Conservation (phyloP, 2,888 invertebrate genomes). For the Rotaria macrura region DNA sequence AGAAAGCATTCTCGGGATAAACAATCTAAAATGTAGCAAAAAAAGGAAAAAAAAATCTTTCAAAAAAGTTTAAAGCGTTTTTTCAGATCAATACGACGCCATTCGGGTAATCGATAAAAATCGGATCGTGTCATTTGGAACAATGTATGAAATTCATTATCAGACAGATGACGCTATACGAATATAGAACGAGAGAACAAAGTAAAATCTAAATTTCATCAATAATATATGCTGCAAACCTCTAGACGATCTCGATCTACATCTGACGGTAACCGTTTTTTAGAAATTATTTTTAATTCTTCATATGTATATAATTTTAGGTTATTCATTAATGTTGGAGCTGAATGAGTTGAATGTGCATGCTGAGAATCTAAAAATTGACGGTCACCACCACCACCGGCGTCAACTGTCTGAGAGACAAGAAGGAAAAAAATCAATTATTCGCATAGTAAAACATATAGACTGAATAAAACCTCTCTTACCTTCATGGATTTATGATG, state of each 20-base stretch:
- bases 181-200: too few relatives aligned
- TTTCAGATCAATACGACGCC: slow-evolving; percentile 96
- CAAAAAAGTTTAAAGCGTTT: slow-evolving; percentile 83
- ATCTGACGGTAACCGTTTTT: slow-evolving; percentile 90
- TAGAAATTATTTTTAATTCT: slow-evolving; percentile 68
- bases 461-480: neutral
- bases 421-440: neutral
- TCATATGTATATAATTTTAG: slow-evolving; percentile 59
- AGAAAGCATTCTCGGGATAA: slow-evolving; percentile 15
- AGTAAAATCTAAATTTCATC: neutral
- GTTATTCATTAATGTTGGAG: slow-evolving; percentile 23
- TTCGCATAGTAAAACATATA: neutral
- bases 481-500: neutral
- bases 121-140: slow-evolving; percentile 78
- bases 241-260: slow-evolving; percentile 89
- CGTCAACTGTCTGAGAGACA: neutral
- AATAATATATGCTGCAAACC: slow-evolving; percentile 54
- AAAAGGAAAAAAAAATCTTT: slow-evolving; percentile 39
- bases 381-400: neutral
- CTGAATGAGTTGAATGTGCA: slow-evolving; percentile 27
- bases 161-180: slow-evolving; percentile 79
- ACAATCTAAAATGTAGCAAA: neutral
- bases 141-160: slow-evolving; percentile 87
- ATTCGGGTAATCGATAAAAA: slow-evolving; percentile 91
- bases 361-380: neutral